Percentiles rank a stretch among this genome's conserved stretches.
phyloP scores from a whole-genome alignment of 2,888 invertebrate genomes.

The Sylvicola cinctus region DNA sequence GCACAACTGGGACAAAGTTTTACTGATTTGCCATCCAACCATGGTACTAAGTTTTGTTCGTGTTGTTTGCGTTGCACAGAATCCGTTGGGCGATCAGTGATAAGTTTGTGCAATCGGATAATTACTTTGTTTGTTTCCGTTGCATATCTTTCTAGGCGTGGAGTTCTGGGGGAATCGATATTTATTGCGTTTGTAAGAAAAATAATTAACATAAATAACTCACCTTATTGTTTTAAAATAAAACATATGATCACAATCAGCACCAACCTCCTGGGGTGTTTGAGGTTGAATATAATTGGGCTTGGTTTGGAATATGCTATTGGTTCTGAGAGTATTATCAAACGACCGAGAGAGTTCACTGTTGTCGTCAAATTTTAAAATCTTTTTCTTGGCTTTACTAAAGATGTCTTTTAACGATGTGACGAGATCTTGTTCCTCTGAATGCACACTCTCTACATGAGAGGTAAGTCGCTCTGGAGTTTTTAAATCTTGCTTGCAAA shows the following conservation, averaged over 20 bases:
- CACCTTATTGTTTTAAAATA: conserved; percentile 50
- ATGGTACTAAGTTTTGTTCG: conserved; percentile 61
- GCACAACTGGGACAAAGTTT: conserved; percentile 83
- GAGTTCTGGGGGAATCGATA: conserved; percentile 29
- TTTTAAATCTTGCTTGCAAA: conserved; percentile 78
- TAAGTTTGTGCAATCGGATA: conserved; percentile 78
- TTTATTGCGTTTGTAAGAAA: background rate
- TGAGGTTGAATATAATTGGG: conserved; percentile 15
- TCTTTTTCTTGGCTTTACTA: conserved; percentile 79
- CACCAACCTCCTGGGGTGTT: conserved; percentile 24
- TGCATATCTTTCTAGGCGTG: conserved; percentile 67
- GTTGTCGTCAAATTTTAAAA: conserved; percentile 54
- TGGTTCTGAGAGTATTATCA: conserved; percentile 17
- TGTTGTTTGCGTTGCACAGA: conserved; percentile 50
- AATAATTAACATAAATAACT: conserved; percentile 11
- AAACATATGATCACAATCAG: conserved; percentile 38
- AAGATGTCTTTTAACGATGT: conserved; percentile 65
- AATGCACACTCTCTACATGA: conserved; percentile 79
- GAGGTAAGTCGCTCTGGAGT: conserved; percentile 61
- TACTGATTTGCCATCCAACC: conserved; percentile 83
- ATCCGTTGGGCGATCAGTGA: conserved; percentile 58
- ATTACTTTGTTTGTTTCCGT: conserved; percentile 90
- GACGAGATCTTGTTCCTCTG: conserved; percentile 67
- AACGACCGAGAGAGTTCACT: conserved; percentile 34
- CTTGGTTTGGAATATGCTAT: conserved; percentile 17